Conservation (phyloP, 1,140 invertebrate species). For the Eubasilissa regina region DNA sequence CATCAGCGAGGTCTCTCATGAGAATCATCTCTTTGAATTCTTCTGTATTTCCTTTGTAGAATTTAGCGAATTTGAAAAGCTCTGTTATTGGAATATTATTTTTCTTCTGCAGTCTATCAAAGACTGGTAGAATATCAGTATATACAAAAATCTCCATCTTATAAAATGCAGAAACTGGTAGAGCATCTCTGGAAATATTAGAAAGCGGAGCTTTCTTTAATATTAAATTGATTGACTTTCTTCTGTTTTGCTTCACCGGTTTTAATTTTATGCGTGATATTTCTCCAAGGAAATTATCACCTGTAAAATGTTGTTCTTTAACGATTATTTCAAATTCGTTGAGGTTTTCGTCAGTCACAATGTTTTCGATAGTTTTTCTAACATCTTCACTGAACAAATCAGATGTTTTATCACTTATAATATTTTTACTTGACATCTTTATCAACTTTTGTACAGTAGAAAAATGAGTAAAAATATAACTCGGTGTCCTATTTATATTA, state of each 20-base stretch:
- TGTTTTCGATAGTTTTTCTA: neutral
- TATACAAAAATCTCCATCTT: constrained; percentile 4
- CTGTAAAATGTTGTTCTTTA: constrained; percentile 27
- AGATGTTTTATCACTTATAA: neutral
- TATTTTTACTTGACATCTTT: too few relatives aligned
- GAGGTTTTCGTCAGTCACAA: neutral
- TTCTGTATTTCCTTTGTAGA: constrained; percentile 26
- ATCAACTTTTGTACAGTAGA: too few relatives aligned
- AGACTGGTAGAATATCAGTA: neutral
- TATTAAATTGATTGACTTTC: constrained; percentile 17
- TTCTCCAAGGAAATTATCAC: constrained; percentile 9
- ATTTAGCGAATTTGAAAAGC: neutral
- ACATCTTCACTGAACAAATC: neutral
- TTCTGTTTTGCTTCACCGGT: neutral
- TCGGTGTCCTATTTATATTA: too few relatives aligned
- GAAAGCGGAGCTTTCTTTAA: constrained; percentile 12
- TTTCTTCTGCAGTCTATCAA: neutral
- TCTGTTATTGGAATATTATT: neutral
- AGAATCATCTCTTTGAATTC: constrained; percentile 67
- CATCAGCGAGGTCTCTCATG: constrained; percentile 72
- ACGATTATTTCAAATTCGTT: neutral
- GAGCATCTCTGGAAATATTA: neutral
- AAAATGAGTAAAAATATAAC: too few relatives aligned
- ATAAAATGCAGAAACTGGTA: neutral
- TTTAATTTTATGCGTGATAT: constrained; percentile 10